Percentiles rank a stretch among this genome's conserved stretches.
phyloP scores from a whole-genome alignment of 2,113 vertebrate species.

The Epinephelus cyanopodus region DNA sequence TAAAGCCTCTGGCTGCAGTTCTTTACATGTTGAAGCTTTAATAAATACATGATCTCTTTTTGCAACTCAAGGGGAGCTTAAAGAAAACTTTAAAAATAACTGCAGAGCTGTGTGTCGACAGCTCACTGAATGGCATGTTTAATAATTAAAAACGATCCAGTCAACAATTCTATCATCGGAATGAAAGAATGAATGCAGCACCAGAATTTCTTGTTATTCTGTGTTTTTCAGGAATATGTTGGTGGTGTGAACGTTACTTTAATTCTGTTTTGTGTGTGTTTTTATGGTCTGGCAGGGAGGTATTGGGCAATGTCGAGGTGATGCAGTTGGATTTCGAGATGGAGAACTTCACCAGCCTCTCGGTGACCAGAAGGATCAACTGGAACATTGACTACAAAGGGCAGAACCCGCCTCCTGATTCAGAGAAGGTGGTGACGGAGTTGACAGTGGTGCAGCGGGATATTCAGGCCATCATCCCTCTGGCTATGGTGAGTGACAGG shows the following conservation, averaged over 20 bases:
- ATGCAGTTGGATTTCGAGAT: constrained; percentile 99
- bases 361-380: constrained; percentile 96
- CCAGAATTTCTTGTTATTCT: background rate
- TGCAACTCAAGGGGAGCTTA: background rate
- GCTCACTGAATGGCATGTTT: constrained; percentile 44
- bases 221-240: background rate
- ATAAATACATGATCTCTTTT: constrained; percentile 24
- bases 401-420: constrained; percentile 88
- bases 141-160: constrained; percentile 55
- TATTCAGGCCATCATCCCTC: constrained; percentile 94
- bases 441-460: constrained; percentile 96
- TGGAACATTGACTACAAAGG: constrained; percentile 98
- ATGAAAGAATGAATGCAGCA: constrained; percentile 8
- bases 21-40: constrained; percentile 3
- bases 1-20: background rate
- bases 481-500: constrained; percentile 92
- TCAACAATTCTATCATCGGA: constrained; percentile 53
- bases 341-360: constrained; percentile 99
- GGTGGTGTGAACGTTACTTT: background rate
- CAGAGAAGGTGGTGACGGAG: constrained; percentile 96
- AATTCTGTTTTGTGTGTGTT: constrained; percentile 3
- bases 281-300: constrained; percentile 81
- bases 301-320: constrained; percentile 89
- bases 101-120: background rate
- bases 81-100: constrained; percentile 39